phyloP scores from a whole-genome alignment of 1,140 invertebrate genomes.

The Bombyx mori region DNA sequence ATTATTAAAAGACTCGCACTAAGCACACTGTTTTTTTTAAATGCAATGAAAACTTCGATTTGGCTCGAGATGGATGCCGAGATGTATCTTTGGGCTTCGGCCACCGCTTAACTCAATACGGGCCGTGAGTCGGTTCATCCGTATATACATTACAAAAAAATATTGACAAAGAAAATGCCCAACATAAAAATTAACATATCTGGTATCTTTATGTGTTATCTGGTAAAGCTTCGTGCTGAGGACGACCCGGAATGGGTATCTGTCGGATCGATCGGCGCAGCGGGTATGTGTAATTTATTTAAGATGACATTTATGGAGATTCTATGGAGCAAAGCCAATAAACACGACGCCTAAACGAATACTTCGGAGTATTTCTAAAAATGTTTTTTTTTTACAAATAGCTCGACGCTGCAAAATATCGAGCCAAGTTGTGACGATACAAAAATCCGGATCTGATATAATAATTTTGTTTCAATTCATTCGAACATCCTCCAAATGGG shows the following conservation, averaged over 20 bases:
- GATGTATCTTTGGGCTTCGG: too few species aligned
- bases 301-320: conserved; percentile 54
- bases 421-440: too few species aligned
- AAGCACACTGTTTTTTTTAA: too few species aligned
- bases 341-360: conserved; percentile 34
- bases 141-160: conserved; percentile 13
- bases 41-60: too few species aligned
- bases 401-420: too few species aligned
- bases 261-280: conserved; percentile 15
- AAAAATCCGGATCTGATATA: too few species aligned
- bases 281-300: conserved; percentile 40
- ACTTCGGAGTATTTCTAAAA: conserved; percentile 21
- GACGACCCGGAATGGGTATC: conserved; percentile 11
- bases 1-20: too few species aligned
- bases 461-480: too few species aligned
- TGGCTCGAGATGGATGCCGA: too few species aligned
- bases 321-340: conserved; percentile 46
- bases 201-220: conserved; percentile 31
- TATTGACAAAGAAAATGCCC: conserved; percentile 14
- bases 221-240: conserved; percentile 19
- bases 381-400: neutral
- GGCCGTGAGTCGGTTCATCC: too few species aligned
- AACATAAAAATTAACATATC: conserved; percentile 47
- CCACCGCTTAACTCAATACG: too few species aligned
- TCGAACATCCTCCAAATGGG: too few species aligned